Evolutionary conservation across 2,113 vertebrate species (phyloP), one percentile per base, ranked within the genome.

Genomic region (Lophura nycthemera): DNA sequence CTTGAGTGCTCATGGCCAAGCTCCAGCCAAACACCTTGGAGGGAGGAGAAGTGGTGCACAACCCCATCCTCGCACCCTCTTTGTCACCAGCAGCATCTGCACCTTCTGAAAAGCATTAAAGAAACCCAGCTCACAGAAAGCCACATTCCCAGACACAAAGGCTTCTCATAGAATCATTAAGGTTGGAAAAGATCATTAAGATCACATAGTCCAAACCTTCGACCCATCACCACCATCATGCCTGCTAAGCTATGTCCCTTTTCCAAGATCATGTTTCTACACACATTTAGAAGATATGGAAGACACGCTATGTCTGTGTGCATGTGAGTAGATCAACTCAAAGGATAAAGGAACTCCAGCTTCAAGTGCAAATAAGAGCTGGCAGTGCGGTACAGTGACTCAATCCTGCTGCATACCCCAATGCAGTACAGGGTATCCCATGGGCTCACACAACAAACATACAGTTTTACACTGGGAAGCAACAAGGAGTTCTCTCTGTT

Each of bases 321-420:
- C 8, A 21, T 29, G 30, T 11, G 4, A 11, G 47, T 0, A 12
- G 52, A 4, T 66, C 59, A 83, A 86, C 85, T 79, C 86, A 63
- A 59, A 66, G 45, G 19, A 81, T 54, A 75, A 88, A 69, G 29
- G 16, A 61, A 81, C 13, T 30, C 18, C 81, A 72, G 11, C 61
- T 89, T 57, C 81, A 42, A 43, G 40, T 77, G 43, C 11, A 59
- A 64, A 30, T 15, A 27, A 66, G 60, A 20, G 56, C 48, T 63
- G 61, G 90, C 32, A 74, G 67, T 22, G 72, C 0, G 3, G 52
- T 6, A 25, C 48, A 50, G 34, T 36, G 15, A 20, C 22, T 50
- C n/a, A 24, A 11, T 27, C 36, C 64, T 21, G 5, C 5, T 6
- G 0, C 7, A 2, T 6, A 50, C 63, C 48, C 32, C 7, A 1